A percentile compares a stretch with the other conserved stretches of the same genome.
Evolutionary conservation across 2,888 invertebrate genomes (phyloP).

Genomic region (Luperina testacea): DNA sequence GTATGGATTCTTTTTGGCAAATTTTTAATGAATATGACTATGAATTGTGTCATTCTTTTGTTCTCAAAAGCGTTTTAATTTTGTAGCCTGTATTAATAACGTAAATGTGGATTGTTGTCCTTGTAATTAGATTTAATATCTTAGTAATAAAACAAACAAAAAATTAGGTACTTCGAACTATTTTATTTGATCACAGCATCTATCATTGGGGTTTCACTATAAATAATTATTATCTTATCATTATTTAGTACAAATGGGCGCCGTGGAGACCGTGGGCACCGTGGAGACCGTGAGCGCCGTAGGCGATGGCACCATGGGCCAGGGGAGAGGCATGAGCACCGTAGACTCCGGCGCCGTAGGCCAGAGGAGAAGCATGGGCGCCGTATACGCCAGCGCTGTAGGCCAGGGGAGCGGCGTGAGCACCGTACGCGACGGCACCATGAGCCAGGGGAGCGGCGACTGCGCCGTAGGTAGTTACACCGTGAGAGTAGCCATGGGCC

Average conservation of each 20-base stretch:
- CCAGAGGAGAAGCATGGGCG: constrained; percentile 46
- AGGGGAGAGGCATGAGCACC: constrained; percentile 74
- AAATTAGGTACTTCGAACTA: constrained; percentile 52
- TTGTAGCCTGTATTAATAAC: background rate
- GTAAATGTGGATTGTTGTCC: background rate
- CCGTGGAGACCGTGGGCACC: constrained; percentile 59
- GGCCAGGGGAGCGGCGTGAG: constrained; percentile 75
- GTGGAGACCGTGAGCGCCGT: constrained; percentile 47
- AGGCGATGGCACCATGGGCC: constrained; percentile 55
- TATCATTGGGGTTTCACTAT: constrained; percentile 53
- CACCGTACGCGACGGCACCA: constrained; percentile 60
- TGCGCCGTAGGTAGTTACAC: constrained; percentile 70
- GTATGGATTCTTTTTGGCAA: background rate
- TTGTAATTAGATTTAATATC: background rate
- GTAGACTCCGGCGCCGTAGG: constrained; percentile 44
- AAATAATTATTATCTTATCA: constrained; percentile 47
- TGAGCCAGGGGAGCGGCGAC: constrained; percentile 64
- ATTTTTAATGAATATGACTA: background rate
- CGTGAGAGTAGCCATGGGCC: constrained; percentile 68
- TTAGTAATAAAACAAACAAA: constrained; percentile 29
- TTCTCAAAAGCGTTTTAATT: background rate
- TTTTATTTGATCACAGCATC: constrained; percentile 64
- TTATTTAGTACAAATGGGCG: constrained; percentile 57
- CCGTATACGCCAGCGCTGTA: constrained; percentile 70
- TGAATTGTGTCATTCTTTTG: background rate